Evolutionary conservation across 2,113 vertebrate species (phyloP), one percentile per base, ranked within the genome.

Genomic region (Ciconia boyciana): DNA sequence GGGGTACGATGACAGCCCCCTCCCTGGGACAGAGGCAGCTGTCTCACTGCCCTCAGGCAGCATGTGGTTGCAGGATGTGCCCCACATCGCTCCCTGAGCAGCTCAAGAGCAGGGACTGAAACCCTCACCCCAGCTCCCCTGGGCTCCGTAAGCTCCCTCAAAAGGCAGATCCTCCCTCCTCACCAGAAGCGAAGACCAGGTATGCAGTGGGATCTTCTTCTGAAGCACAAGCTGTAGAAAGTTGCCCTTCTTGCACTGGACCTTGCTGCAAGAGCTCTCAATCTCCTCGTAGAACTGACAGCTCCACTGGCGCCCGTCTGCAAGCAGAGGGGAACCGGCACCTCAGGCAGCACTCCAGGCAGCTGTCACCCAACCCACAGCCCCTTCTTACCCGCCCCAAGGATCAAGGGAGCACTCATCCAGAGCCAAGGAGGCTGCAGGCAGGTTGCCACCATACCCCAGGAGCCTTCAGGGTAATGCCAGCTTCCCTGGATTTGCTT

Each of bases 181-280:
- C 93, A 99, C 99, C 98, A 98, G 98, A 49, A 99, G 98, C 1
- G 98, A 98, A 82, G 99, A 98, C 99, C 99, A 99, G 25, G 94
- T 98, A 95, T 99, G 98, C 89, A 99, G 98, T 29, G 99, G 99
- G 88, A 99, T 99, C 97, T 99, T 99, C 97, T 99, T 99, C 94
- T 99, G 99, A 97, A 99, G 97, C 55, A 99, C 97, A 51, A 99
- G 97, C 44, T 99, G 99, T 49, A 99, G 97, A 61, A 99, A 97
- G 52, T 99, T 98, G 51, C 99, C 98, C 82, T 99, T 99, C 75
- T 99, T 99, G 97, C 98, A 98, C 88, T 99, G 99, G 26, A 99
- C 89, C 97, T 99, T 99, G 96, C 98, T 98, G 91, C 99, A 99
- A 6, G 99, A 99, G 48, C 99, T 97, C 95, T 99, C 99, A 8